Conservation (phyloP, 2,888 invertebrate genomes). For the Lagria hirta region DNA sequence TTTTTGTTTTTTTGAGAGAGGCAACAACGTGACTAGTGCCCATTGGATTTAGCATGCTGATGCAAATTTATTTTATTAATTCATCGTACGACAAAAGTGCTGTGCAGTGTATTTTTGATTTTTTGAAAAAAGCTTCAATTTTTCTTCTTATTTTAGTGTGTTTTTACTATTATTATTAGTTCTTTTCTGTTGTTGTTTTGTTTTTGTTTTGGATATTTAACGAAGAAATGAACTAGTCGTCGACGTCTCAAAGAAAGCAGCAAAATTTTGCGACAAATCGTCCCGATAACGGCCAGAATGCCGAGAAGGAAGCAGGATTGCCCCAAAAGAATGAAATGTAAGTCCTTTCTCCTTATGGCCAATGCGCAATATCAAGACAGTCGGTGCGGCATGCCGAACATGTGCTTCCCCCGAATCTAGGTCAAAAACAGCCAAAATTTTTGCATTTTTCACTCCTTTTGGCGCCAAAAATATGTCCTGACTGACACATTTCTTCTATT, state of each 20-base stretch:
- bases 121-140: too few relatives aligned
- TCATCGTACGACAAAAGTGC: conserved; percentile 11
- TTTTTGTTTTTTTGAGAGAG: conserved; percentile 1
- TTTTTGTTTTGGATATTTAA: conserved; percentile 10
- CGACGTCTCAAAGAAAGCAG: conserved; percentile 22
- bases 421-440: too few relatives aligned
- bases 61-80: too few relatives aligned
- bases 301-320: conserved; percentile 58
- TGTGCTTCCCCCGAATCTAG: conserved; percentile 22
- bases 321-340: conserved; percentile 60
- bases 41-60: conserved; percentile 1
- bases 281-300: conserved; percentile 48
- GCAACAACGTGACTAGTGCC: too few relatives aligned
- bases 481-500: too few relatives aligned
- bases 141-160: conserved; percentile 1
- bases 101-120: conserved; percentile 17
- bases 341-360: conserved; percentile 31
- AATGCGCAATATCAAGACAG: conserved; percentile 19
- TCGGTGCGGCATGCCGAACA: conserved; percentile 20
- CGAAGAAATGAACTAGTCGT: conserved; percentile 27
- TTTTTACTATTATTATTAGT: conserved; percentile 3
- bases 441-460: too few relatives aligned
- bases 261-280: conserved; percentile 49
- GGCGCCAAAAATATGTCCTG: too few relatives aligned
- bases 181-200: conserved; percentile 9